A percentile compares a stretch with the other conserved stretches of the same genome.
These are phyloP conservation scores for Myotis brandtii DNA, from an alignment of 2,113 vertebrate genomes.

Conservation along the genomic window DNA sequence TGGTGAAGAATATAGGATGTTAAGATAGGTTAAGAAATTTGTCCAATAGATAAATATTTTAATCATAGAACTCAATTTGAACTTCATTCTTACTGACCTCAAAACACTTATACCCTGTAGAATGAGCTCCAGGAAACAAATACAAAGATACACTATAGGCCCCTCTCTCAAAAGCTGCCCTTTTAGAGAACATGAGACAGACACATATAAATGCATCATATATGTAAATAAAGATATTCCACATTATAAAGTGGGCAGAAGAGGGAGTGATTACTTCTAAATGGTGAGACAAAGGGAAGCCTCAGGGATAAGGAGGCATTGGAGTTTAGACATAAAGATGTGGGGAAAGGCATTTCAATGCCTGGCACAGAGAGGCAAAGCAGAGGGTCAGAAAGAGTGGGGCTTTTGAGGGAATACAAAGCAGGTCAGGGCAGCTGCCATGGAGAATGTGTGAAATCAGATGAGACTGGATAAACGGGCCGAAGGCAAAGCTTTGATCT, in stretches of 20 bases:
- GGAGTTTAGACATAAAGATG: neutral
- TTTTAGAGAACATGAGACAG: neutral
- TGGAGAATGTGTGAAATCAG: neutral
- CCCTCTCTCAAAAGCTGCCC: slow-evolving; percentile 23
- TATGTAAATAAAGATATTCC: neutral
- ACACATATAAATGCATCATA: neutral
- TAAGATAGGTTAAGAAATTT: slow-evolving; percentile 1
- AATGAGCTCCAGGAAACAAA: slow-evolving; percentile 60
- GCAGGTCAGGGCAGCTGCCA: neutral
- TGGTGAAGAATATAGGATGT: neutral
- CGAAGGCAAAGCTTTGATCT: neutral
- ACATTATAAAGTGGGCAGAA: neutral
- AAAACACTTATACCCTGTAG: slow-evolving; percentile 27
- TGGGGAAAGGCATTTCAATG: neutral
- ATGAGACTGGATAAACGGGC: neutral
- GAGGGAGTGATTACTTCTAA: neutral
- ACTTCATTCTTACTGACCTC: slow-evolving; percentile 20
- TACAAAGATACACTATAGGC: neutral
- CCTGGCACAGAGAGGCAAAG: neutral
- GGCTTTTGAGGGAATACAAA: neutral
- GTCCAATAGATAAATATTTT: neutral
- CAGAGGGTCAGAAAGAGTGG: neutral
- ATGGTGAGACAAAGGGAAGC: neutral
- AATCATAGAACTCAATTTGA: neutral
- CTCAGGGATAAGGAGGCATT: neutral